These are phyloP conservation scores for Balaeniceps rex DNA, from an alignment of 2,113 vertebrate species.

Conservation along the genomic window DNA sequence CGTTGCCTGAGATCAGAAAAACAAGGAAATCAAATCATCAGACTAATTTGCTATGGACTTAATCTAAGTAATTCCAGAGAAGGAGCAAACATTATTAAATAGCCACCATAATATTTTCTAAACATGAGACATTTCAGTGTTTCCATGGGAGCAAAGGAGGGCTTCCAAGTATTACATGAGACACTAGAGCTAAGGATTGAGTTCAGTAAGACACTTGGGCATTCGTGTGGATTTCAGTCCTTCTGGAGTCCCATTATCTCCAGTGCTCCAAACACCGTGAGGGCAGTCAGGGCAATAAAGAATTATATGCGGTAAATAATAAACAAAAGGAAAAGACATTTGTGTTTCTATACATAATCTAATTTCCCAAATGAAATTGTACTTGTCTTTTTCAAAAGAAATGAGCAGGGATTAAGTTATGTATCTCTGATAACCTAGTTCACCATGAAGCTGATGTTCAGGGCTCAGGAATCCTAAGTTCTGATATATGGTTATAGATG, in stretches of 20 bases:
- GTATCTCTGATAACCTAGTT: not conserved
- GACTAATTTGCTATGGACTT: not conserved
- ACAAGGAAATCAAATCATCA: not conserved
- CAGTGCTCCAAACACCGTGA: not conserved
- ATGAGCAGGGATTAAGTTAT: not conserved
- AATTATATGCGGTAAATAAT: not conserved
- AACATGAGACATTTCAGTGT: not conserved
- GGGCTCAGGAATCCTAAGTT: not conserved
- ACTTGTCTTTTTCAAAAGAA: not conserved
- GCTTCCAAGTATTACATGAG: not conserved
- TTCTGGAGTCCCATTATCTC: not conserved
- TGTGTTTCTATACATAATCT: not conserved
- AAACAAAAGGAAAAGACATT: not conserved
- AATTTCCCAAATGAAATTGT: not conserved
- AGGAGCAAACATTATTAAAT: not conserved
- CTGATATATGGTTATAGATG: not conserved
- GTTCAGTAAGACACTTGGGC: not conserved
- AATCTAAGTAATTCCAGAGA: not conserved
- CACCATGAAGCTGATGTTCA: not conserved
- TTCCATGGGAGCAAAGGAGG: not conserved
- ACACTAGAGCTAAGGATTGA: not conserved
- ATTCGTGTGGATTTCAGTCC: not conserved
- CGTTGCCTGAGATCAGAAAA: not conserved
- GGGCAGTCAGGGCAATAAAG: not conserved
- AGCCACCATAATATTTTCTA: not conserved